These are phyloP conservation scores for human (Homo sapiens) DNA, from an alignment of 2,113 vertebrate species.

Conservation along the genomic window GRCh38 chr14:79917001-79917500, in stretches of 20 bases:
- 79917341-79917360: neutral
- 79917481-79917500: neutral
- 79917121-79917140: neutral
- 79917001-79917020: neutral
- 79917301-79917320: neutral
- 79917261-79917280: neutral
- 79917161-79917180: neutral
- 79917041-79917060: neutral
- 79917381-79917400: neutral
- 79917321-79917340: neutral
- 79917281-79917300: neutral
- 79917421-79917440: neutral
- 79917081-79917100: neutral
- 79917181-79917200: neutral
- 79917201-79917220: neutral
- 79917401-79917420: neutral
- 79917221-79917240: neutral
- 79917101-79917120: neutral
- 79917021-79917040: neutral
- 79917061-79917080: neutral
- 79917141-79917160: neutral
- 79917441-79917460: neutral
- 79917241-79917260: neutral
- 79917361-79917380: neutral
- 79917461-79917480: neutral